These are phyloP conservation scores for Podarcis raffonei DNA, from an alignment of 2,113 vertebrate species.

Conservation along the genomic window DNA sequence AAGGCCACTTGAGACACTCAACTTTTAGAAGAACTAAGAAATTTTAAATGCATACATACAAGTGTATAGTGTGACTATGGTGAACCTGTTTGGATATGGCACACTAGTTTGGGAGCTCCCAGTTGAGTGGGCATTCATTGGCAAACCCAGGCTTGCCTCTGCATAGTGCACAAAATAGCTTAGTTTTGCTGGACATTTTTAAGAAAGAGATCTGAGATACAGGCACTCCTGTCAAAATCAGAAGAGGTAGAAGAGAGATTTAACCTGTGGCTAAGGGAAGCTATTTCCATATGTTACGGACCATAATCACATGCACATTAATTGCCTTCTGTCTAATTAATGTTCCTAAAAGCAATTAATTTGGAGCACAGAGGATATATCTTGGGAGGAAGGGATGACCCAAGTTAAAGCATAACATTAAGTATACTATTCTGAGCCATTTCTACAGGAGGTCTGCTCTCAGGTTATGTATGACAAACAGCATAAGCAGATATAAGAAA, in stretches of 20 bases:
- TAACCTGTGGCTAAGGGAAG: constrained; percentile 28
- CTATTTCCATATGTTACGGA: neutral
- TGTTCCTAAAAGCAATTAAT: constrained; percentile 39
- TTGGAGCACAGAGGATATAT: neutral
- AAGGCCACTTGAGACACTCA: no score
- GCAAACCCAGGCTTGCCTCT: no score
- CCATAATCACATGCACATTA: neutral
- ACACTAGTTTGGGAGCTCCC: no score
- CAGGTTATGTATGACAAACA: neutral
- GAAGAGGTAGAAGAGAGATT: constrained; percentile 29
- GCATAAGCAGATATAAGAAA: neutral
- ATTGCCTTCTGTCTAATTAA: constrained; percentile 38
- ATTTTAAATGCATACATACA: no score
- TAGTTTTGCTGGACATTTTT: no score
- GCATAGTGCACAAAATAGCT: no score
- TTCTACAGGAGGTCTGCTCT: neutral
- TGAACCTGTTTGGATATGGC: no score
- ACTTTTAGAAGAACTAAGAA: no score
- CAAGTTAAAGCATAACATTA: neutral
- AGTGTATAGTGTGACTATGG: no score
- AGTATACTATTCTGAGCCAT: neutral
- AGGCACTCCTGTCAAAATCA: neutral
- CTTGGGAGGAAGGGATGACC: neutral
- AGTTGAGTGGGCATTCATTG: no score
- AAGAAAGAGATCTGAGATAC: no score